Evolutionary conservation across 2,113 vertebrate genomes (phyloP), one percentile per base, ranked within the genome.

Genomic region (Aphyosemion australe): DNA sequence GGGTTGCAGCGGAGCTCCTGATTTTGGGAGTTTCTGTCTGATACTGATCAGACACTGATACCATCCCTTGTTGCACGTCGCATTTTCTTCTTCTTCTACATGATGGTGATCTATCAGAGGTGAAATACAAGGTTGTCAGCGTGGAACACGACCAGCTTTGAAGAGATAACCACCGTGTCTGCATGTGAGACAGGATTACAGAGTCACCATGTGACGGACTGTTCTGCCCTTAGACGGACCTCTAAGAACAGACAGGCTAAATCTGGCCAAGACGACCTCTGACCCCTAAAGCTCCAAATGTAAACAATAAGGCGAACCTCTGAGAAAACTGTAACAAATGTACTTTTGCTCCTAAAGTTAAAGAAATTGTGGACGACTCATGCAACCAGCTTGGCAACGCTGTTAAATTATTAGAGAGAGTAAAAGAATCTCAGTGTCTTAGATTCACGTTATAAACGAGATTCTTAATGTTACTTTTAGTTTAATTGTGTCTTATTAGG

Each of bases 161-260:
- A 64, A 67, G 67, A 80, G 60, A 78, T 76, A 78, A 78, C 74
- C 76, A 71, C 79, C 69, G 62, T 3, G 71, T 82, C 78, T 78
- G 68, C 86, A 88, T 87, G 83, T 89, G 89, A 89, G 80, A 71
- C 72, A 76, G 88, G 88, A 92, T 92, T 91, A 93, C 53, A 66
- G 48, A 19, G 73, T 78, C 47, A 84, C 84, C 87, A 91, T 80
- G 88, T 92, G 90, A 37, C 34, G 34, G 34, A 91, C 89, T 55
- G 51, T 66, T 80, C 73, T 82, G 82, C 49, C 82, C 79, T 84
- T 63, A 86, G 76, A 80, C 71, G 84, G 83, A 83, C 73, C 77
- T 87, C 77, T 80, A 74, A 72, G 75, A 77, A 80, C 72, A 85
- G 76, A 78, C 63, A 15, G 37, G 65, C 76, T 80, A 80, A 88